Conservation (phyloP, 2,888 invertebrate species). For the Aspidiotus rigidus region DNA sequence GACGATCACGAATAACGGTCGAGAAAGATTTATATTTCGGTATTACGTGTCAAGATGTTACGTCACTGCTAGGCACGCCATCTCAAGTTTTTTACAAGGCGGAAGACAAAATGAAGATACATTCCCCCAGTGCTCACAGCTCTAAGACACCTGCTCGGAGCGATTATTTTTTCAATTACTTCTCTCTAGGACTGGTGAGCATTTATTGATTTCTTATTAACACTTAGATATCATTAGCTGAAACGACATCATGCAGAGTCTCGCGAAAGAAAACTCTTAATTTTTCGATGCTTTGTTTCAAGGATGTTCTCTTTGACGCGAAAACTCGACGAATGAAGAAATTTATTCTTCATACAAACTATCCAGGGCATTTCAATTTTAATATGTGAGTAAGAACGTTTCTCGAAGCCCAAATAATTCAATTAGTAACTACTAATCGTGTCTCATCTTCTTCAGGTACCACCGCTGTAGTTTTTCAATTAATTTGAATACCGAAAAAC, state of each 20-base stretch:
- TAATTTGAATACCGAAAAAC: conserved; percentile 51
- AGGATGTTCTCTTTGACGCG: conserved; percentile 96
- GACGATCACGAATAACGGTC: conserved; percentile 47
- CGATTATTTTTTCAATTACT: conserved; percentile 98
- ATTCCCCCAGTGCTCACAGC: conserved; percentile 75
- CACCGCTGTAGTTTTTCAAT: conserved; percentile 88
- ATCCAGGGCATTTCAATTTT: conserved; percentile 99
- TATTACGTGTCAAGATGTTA: conserved; percentile 79
- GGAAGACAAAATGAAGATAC: conserved; percentile 99
- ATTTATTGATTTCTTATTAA: background rate
- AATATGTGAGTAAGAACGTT: conserved; percentile 66
- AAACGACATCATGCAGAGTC: background rate
- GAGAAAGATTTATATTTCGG: conserved; percentile 70
- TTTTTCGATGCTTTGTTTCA: conserved; percentile 37
- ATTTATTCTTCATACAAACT: conserved; percentile 95
- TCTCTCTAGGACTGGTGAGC: conserved; percentile 80
- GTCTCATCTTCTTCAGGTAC: conserved; percentile 46
- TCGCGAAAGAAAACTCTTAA: background rate
- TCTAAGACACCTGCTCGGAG: conserved; percentile 65
- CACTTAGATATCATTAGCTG: background rate
- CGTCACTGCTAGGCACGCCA: conserved; percentile 82
- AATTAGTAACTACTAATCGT: too few species aligned
- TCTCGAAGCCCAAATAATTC: background rate
- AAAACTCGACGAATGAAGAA: conserved; percentile 90
- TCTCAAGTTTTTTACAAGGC: conserved; percentile 91